Evolutionary conservation across 2,113 vertebrate species (phyloP).

Genomic region (Bucco capensis): DNA sequence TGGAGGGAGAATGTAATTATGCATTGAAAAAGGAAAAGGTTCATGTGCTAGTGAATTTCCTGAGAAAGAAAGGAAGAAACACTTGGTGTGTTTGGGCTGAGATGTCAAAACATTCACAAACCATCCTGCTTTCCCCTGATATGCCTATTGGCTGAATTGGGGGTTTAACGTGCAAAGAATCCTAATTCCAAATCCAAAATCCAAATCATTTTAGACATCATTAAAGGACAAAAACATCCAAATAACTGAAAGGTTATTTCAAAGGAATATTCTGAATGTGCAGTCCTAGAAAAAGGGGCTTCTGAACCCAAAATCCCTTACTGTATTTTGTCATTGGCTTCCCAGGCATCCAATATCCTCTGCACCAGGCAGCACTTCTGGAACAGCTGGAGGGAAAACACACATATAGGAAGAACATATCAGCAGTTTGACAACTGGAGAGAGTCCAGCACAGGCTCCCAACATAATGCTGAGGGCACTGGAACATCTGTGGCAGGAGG

Average conservation of each 20-base stretch:
- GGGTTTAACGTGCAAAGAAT: neutral
- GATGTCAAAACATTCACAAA: no score
- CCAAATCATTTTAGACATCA: neutral
- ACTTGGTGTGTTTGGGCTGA: fast-evolving
- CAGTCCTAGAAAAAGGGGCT: neutral
- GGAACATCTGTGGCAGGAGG: no score
- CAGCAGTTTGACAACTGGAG: neutral
- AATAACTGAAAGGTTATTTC: neutral
- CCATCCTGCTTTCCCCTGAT: neutral
- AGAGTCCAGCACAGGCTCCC: no score
- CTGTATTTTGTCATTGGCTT: constrained; percentile 94
- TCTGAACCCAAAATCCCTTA: constrained; percentile 53
- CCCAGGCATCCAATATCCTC: constrained; percentile 94
- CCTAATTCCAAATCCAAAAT: neutral
- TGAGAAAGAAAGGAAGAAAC: neutral
- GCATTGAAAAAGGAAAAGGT: neutral
- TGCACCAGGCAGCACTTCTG: constrained; percentile 91
- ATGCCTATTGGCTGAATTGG: fast-evolving
- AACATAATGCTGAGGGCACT: no score
- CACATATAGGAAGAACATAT: neutral
- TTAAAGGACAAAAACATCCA: no score
- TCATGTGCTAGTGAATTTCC: neutral
- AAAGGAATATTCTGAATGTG: fast-evolving
- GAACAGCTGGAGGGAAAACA: constrained; percentile 80
- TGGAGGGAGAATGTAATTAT: neutral